Percentiles rank a stretch among this genome's conserved stretches.
These are phyloP conservation scores for Platichthys flesus DNA, from an alignment of 2,113 vertebrate species.

Conservation along the genomic window DNA sequence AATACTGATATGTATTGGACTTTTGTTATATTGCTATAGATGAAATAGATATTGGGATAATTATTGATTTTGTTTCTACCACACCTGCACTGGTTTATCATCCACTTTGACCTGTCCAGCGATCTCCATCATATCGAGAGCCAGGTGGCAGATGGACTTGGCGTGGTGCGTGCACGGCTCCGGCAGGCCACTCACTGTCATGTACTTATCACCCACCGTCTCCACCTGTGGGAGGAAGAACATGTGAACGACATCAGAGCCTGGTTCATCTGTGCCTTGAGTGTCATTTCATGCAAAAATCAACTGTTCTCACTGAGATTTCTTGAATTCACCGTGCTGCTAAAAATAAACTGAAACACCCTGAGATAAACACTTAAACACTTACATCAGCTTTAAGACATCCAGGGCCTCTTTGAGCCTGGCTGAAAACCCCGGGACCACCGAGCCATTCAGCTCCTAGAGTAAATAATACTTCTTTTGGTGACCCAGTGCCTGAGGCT, in stretches of 20 bases:
- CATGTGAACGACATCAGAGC: background rate
- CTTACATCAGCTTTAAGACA: slow-evolving; percentile 73
- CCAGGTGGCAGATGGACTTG: slow-evolving; percentile 95
- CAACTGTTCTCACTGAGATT: slow-evolving; percentile 20
- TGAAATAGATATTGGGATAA: background rate
- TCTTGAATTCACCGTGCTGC: slow-evolving; percentile 18
- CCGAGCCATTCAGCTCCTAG: slow-evolving; percentile 70
- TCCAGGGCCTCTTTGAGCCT: slow-evolving; percentile 65
- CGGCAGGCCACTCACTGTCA: slow-evolving; percentile 98
- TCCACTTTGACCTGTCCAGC: slow-evolving; percentile 98
- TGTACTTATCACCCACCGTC: slow-evolving; percentile 98
- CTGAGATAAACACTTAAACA: slow-evolving; percentile 76
- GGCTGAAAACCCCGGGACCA: slow-evolving; percentile 74
- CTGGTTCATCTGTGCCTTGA: slow-evolving; percentile 2
- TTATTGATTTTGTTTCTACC: background rate
- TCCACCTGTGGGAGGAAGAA: slow-evolving; percentile 87
- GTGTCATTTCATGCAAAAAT: slow-evolving; percentile 27
- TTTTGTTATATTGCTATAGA: too few species aligned
- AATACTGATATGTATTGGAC: too few species aligned
- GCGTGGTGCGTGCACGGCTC: slow-evolving; percentile 97
- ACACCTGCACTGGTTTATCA: slow-evolving; percentile 94
- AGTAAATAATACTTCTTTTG: slow-evolving; percentile 86
- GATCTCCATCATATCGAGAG: slow-evolving; percentile 99
- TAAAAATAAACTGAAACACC: slow-evolving; percentile 69
- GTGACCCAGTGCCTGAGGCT: slow-evolving; percentile 77